These are phyloP conservation scores for Varanus komodoensis DNA, from an alignment of 2,113 vertebrate genomes.

Conservation along the genomic window DNA sequence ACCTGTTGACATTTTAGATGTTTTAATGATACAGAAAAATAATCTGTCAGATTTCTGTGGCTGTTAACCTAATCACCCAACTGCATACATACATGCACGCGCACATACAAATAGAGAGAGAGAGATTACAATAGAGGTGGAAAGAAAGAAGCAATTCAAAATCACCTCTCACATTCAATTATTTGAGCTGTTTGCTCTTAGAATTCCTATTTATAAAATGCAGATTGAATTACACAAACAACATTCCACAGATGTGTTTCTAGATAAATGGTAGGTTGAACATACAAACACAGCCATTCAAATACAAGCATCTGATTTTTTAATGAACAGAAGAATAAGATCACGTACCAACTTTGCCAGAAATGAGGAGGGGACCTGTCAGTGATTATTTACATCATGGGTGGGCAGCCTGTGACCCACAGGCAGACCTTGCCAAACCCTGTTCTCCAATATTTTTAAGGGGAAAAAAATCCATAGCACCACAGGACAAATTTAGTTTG, in stretches of 20 bases:
- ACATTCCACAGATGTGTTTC: not conserved
- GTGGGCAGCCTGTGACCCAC: no score
- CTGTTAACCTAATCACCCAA: not conserved
- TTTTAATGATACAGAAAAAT: not conserved
- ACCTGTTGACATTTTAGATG: not conserved
- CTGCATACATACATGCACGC: no score
- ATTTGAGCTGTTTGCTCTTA: constrained; percentile 20
- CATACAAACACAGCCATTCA: not conserved
- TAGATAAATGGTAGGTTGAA: not conserved
- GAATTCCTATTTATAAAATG: not conserved
- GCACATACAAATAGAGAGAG: not conserved
- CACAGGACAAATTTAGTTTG: no score
- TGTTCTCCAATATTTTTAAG: no score
- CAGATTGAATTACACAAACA: not conserved
- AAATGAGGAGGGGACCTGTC: not conserved
- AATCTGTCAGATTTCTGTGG: not conserved
- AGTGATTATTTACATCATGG: not conserved
- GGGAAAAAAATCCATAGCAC: no score
- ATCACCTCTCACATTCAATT: constrained; percentile 9
- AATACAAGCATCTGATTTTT: not conserved
- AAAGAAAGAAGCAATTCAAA: not conserved
- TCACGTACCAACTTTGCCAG: not conserved
- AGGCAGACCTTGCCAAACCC: no score
- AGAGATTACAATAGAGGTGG: no score
- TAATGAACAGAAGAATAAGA: not conserved